Conservation (phyloP, 2,113 vertebrate genomes). For the Conger conger region DNA sequence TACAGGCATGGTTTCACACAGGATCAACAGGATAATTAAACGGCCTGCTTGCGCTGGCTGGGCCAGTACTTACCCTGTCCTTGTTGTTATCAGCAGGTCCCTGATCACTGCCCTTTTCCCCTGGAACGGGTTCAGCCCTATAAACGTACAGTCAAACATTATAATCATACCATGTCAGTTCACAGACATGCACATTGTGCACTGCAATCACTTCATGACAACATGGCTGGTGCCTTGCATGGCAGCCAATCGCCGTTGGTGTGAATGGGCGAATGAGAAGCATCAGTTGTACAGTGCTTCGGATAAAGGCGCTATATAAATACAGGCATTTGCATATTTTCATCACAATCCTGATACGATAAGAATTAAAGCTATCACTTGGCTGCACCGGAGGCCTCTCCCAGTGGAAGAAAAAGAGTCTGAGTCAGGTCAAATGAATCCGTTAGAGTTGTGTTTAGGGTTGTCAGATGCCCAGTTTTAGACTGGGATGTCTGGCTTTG, state of each 20-base stretch:
- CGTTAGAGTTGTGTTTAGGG: too few species aligned
- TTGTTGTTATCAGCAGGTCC: background rate
- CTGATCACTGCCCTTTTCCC: background rate
- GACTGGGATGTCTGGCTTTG: too few species aligned
- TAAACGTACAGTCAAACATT: background rate
- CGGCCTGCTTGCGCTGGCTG: background rate
- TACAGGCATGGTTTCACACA: background rate
- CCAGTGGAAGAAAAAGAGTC: too few species aligned
- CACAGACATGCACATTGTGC: background rate
- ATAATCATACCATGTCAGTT: background rate
- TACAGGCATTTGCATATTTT: too few species aligned
- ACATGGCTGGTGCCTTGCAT: too few species aligned
- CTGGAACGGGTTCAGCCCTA: background rate
- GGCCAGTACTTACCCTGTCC: background rate
- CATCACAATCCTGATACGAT: background rate
- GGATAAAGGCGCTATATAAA: too few species aligned
- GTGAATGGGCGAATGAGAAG: too few species aligned
- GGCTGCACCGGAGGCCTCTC: too few species aligned
- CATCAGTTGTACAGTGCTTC: too few species aligned
- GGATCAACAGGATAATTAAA: slow-evolving; percentile 6
- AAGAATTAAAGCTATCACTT: background rate
- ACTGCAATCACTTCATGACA: background rate
- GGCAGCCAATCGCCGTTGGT: too few species aligned
- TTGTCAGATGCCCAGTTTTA: too few species aligned
- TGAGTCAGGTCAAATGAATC: too few species aligned